These are phyloP conservation scores for Diorhabda elongata DNA, from an alignment of 1,140 invertebrate genomes.

Conservation along the genomic window DNA sequence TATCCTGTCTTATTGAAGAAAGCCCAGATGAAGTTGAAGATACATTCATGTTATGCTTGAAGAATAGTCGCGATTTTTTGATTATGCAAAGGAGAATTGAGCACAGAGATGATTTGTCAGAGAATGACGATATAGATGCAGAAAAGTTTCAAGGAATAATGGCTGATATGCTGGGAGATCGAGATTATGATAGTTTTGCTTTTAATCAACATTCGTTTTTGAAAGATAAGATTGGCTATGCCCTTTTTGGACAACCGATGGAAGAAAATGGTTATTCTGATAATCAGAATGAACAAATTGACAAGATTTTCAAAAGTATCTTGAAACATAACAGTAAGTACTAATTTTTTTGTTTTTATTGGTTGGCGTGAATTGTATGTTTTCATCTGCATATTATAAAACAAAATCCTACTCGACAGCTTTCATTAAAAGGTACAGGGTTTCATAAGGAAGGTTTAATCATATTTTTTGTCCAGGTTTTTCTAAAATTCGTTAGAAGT, in stretches of 20 bases:
- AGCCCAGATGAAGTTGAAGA: not conserved
- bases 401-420: no score
- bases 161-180: constrained; percentile 36
- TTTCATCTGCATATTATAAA: no score
- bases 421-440: no score
- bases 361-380: not conserved
- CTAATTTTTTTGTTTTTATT: not conserved
- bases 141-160: constrained; percentile 34
- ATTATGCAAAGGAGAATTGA: not conserved
- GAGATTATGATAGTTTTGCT: constrained; percentile 41
- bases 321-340: constrained; percentile 32
- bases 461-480: no score
- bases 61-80: not conserved
- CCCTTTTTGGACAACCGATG: constrained; percentile 33
- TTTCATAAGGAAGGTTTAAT: no score
- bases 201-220: constrained; percentile 31
- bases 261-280: constrained; percentile 29
- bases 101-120: constrained; percentile 16
- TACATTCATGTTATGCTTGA: not conserved
- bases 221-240: constrained; percentile 39
- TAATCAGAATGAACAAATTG: constrained; percentile 25
- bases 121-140: constrained; percentile 25
- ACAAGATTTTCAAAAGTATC: constrained; percentile 29
- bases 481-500: no score
- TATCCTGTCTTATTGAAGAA: not conserved